Conservation (phyloP, 2,888 invertebrate species). For the Ectobius pallidus region DNA sequence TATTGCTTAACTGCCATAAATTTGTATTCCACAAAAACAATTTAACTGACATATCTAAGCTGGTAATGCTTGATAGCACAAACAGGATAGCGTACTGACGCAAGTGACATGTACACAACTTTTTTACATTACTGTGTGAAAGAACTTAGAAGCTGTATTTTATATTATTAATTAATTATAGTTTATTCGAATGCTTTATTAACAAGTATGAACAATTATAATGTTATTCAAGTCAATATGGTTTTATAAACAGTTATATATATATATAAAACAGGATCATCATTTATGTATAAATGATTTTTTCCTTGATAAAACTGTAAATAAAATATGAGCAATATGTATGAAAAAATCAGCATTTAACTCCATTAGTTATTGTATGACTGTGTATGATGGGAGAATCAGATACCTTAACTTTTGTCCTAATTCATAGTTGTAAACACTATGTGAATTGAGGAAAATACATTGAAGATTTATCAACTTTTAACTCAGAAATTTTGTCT, state of each 20-base stretch:
- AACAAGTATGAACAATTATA: conserved; percentile 2
- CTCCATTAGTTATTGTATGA: conserved; percentile 9
- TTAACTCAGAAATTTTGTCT: not conserved
- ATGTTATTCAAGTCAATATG: conserved; percentile 6
- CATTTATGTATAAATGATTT: conserved; percentile 22
- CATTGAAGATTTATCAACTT: not conserved
- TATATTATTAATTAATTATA: conserved; percentile 19
- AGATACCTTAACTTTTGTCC: not conserved
- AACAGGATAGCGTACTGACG: not conserved
- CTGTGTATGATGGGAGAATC: not conserved
- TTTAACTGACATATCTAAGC: not conserved
- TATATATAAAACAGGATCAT: conserved; percentile 2
- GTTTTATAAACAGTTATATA: conserved; percentile 20
- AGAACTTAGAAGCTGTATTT: conserved; percentile 13
- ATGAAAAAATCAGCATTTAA: conserved; percentile 14
- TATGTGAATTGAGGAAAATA: not conserved
- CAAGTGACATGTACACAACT: not conserved
- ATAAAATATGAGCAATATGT: conserved; percentile 23
- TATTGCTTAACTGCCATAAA: not conserved
- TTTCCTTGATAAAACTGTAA: not conserved
- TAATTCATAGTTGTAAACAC: not conserved
- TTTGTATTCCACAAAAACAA: not conserved
- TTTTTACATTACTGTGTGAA: conserved; percentile 14
- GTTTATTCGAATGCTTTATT: conserved; percentile 27
- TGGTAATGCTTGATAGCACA: conserved; percentile 12